Evolutionary conservation across 1,140 invertebrate species (phyloP).

Genomic region (Hylaeus anthracinus): DNA sequence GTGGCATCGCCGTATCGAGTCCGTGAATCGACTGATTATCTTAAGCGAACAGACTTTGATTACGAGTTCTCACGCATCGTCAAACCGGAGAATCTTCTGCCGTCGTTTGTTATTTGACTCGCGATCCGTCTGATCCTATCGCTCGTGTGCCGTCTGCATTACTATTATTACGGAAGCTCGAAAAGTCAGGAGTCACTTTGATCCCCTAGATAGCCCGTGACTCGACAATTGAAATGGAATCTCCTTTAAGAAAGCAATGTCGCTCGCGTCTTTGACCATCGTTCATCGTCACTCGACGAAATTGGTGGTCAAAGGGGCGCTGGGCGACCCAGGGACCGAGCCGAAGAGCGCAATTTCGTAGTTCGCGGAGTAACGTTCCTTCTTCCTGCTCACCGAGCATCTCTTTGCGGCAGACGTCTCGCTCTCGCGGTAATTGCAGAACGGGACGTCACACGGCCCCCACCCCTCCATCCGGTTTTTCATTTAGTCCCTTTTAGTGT

Average conservation of each 20-base stretch:
- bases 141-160: slow-evolving; percentile 13
- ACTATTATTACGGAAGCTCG: background rate
- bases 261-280: background rate
- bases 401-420: slow-evolving; percentile 29
- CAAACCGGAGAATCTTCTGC: background rate
- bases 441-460: slow-evolving; percentile 38
- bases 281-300: background rate
- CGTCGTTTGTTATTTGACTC: slow-evolving; percentile 35
- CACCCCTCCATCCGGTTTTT: slow-evolving; percentile 64
- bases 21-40: slow-evolving; percentile 36
- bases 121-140: slow-evolving; percentile 21
- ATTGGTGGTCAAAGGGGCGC: slow-evolving; percentile 11
- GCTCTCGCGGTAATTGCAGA: slow-evolving; percentile 61
- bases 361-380: background rate
- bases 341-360: slow-evolving; percentile 1
- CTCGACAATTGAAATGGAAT: no score
- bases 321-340: no score
- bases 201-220: no score
- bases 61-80: slow-evolving; percentile 38
- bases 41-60: slow-evolving; percentile 34
- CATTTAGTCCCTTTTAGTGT: slow-evolving; percentile 65
- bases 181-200: no score
- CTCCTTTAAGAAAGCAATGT: background rate
- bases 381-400: background rate
- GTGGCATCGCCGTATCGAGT: slow-evolving; percentile 20